Evolutionary conservation across 2,888 invertebrate species (phyloP).

Genomic region (Erebia epiphron): DNA sequence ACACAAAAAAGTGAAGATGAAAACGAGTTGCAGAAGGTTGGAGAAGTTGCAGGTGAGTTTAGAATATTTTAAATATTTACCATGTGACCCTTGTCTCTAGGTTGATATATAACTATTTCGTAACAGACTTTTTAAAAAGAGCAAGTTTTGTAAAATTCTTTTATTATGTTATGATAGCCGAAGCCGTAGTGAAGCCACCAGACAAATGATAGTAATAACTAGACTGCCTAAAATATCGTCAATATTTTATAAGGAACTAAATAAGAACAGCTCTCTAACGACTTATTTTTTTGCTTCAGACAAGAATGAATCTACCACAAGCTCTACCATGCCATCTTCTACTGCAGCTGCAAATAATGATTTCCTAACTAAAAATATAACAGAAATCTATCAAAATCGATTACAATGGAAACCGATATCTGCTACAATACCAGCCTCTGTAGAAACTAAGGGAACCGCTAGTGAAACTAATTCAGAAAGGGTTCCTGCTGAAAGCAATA

Average conservation of each 20-base stretch:
- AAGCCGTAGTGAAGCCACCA: no score
- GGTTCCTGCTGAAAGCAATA: constrained; percentile 64
- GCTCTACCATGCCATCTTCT: constrained; percentile 51
- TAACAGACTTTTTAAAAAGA: no score
- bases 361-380: constrained; percentile 58
- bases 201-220: neutral
- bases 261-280: neutral
- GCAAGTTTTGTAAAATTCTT: no score
- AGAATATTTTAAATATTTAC: constrained; percentile 1
- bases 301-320: constrained; percentile 55
- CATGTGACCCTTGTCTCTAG: neutral
- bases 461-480: constrained; percentile 62
- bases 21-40: constrained; percentile 74
- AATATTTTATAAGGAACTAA: neutral
- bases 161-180: no score
- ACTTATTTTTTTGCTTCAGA: constrained; percentile 56
- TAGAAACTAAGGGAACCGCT: constrained; percentile 45
- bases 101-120: no score
- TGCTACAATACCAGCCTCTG: constrained; percentile 43
- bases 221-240: neutral
- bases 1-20: constrained; percentile 63
- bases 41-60: constrained; percentile 65
- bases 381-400: constrained; percentile 62
- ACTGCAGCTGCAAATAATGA: constrained; percentile 57
- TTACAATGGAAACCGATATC: constrained; percentile 59